Conservation (phyloP, 2,888 invertebrate genomes). For the Ormyrus labotus region DNA sequence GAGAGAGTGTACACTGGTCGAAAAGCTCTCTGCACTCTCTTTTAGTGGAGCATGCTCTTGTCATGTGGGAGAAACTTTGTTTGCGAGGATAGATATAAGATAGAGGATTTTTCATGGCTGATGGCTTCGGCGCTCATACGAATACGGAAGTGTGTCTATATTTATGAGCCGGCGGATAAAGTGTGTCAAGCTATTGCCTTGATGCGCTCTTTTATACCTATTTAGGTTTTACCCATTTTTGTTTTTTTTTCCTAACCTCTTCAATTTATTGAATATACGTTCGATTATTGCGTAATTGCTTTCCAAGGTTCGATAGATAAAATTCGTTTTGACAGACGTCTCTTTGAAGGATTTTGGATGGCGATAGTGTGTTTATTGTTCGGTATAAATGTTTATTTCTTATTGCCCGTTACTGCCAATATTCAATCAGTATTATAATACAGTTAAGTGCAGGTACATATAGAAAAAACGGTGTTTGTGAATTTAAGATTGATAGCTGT, state of each 20-base stretch:
- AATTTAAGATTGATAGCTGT: no score
- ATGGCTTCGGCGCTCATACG: constrained; percentile 17
- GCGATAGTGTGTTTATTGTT: no score
- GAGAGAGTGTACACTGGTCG: not conserved
- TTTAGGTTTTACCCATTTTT: constrained; percentile 23
- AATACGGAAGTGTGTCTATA: not conserved
- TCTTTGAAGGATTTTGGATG: no score
- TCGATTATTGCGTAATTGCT: constrained; percentile 10
- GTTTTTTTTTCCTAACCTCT: not conserved
- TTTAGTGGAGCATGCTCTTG: constrained; percentile 18
- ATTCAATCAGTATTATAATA: no score
- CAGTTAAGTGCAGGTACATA: no score
- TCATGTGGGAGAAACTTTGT: constrained; percentile 31
- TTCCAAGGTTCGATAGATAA: not conserved
- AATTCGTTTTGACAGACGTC: no score
- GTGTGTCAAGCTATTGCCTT: constrained; percentile 16
- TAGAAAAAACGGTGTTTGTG: no score
- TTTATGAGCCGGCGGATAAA: not conserved
- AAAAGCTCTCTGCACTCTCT: not conserved
- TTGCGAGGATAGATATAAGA: constrained; percentile 19
- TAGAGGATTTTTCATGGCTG: constrained; percentile 41
- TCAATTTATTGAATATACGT: constrained; percentile 16
- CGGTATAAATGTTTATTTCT: no score
- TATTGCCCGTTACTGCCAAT: no score
- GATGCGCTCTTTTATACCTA: not conserved